Base-by-base conservation (phyloP, 2,888 invertebrate genomes). In the Eupsilia transversa region DNA sequence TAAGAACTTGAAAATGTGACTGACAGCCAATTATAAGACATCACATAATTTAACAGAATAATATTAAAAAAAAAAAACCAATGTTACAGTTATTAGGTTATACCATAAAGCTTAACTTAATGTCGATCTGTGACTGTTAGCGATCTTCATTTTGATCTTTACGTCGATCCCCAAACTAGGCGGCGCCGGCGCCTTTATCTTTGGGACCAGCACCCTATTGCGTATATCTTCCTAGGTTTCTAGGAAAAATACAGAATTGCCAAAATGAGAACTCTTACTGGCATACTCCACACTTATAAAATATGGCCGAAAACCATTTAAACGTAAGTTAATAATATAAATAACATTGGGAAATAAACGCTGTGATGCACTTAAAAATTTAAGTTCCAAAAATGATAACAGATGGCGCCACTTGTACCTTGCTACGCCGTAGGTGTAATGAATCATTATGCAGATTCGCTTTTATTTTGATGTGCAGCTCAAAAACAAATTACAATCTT, bases 371-470 rank as follows among this genome's bases (percentile, higher is more conserved):
- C 17, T 38, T 43, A 0, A 38, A 23, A 5, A 0, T 2, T 7
- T 70, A 66, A 72, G 73, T 83, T 85, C 64, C 2, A 27, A 35
- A 72, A 64, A 35, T 12, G 1, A 61, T 63, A 85, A 78, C 65
- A 88, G 89, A 88, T 90, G 90, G 84, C 88, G 87, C 65, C 77
- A 86, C 68, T 38, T 38, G 85, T 81, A 76, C 52, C 35, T 7
- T 61, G 30, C 38, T 41, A 59, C n/a, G 30, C 56, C n/a, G 54
- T 43, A 12, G 33, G 5, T 54, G 57, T 43, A 12, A 38, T 65
- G 27, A 78, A 59, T 63, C 17, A 57, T 27, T 61, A 43, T 70
- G 66, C 38, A 57, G 54, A 65, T 72, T 76, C 52, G 59, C 60
- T 80, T 84, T 80, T 84, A 52, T 76, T 72, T 61, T 49, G 60